Conservation (phyloP, 2,113 vertebrate genomes). For the Chunga burmeisteri region DNA sequence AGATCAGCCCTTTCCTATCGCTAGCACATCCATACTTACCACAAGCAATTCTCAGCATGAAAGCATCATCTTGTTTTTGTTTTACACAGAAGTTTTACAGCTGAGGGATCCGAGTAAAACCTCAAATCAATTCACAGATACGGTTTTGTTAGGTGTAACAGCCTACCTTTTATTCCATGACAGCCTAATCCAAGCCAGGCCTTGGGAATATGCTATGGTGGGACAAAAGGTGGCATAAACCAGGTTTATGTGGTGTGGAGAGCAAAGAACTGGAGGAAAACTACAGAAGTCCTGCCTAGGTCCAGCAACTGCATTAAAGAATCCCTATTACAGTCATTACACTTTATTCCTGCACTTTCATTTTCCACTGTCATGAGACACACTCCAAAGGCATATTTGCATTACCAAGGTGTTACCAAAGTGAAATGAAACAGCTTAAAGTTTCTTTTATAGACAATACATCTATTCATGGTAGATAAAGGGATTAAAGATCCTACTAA, state of each 20-base stretch:
- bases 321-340: not conserved
- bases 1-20: not conserved
- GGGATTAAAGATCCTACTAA: constrained; percentile 53
- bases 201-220: not conserved
- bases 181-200: not conserved
- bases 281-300: not conserved
- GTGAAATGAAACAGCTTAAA: constrained; percentile 48
- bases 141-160: not conserved
- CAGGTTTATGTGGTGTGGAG: not conserved
- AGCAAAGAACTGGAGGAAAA: not conserved
- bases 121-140: not conserved
- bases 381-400: constrained; percentile 13
- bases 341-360: not conserved
- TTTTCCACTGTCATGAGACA: not conserved
- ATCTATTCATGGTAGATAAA: constrained; percentile 52
- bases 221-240: not conserved
- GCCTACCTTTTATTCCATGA: not conserved
- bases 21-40: not conserved
- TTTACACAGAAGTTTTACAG: not conserved
- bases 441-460: constrained; percentile 54
- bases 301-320: not conserved
- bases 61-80: not conserved
- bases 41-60: not conserved
- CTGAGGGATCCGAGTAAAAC: not conserved
- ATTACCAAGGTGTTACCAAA: constrained; percentile 44